Evolutionary conservation across 2,888 invertebrate genomes (phyloP).

Genomic region (Latrodectus elegans): DNA sequence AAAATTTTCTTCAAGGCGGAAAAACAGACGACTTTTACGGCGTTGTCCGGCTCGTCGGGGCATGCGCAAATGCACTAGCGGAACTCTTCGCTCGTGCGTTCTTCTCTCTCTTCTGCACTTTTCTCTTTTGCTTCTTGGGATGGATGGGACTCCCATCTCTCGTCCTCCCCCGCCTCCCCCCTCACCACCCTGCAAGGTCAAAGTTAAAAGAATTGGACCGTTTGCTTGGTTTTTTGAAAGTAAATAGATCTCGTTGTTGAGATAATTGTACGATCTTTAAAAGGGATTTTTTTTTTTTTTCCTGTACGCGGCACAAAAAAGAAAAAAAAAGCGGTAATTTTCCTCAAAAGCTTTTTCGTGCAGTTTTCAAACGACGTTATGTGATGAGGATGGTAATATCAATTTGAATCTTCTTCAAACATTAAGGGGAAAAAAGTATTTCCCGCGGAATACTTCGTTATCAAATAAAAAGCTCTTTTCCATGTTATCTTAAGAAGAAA

Average conservation of each 20-base stretch:
- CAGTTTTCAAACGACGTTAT: neutral
- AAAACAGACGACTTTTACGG: conserved; percentile 23
- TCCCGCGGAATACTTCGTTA: no score
- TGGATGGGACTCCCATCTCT: conserved; percentile 15
- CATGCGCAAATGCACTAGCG: conserved; percentile 62
- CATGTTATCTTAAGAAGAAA: no score
- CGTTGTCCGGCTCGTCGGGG: conserved; percentile 52
- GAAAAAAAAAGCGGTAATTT: conserved; percentile 35
- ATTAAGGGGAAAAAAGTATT: neutral
- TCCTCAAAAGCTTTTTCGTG: conserved; percentile 18
- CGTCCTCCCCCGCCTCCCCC: conserved; percentile 12
- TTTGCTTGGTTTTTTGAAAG: conserved; percentile 32
- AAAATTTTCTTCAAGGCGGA: conserved; percentile 30
- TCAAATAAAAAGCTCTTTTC: no score
- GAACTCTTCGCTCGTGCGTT: conserved; percentile 43
- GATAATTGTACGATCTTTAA: conserved; percentile 25
- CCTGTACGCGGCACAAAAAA: neutral
- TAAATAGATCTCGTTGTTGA: conserved; percentile 26
- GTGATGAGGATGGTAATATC: neutral
- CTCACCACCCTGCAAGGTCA: conserved; percentile 56
- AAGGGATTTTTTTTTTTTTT: conserved; percentile 9
- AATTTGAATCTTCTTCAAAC: neutral
- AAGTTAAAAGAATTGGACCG: conserved; percentile 66
- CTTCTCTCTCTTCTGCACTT: neutral
- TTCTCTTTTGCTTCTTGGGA: conserved; percentile 27